Base-by-base conservation (phyloP, 2,113 vertebrate species). In the Clarias magur region DNA sequence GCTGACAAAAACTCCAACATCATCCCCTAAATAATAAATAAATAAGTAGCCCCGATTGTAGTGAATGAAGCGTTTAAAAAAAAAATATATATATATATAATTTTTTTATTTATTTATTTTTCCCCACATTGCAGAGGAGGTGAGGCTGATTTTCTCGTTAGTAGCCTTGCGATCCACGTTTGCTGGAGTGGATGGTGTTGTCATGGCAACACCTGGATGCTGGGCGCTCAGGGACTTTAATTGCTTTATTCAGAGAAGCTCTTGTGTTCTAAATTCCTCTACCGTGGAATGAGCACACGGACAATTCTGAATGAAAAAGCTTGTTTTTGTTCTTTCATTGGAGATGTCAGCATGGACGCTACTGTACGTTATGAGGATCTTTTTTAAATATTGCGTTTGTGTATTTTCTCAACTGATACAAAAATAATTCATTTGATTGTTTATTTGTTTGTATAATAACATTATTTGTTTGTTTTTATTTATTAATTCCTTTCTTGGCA, bases 191-290 rank as follows among this genome's bases (percentile, higher is more conserved):
- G 75, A 78, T 68, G 42, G 11, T 56, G 89, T 90, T 88, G 89
- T 81, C 86, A 90, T 90, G 75, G 59, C 78, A 83, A 90, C 60
- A 13, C 21, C 17, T 12, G 79, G 73, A 86, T 87, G 84, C 87
- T 84, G 81, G 84, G 42, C 56, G 67, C 73, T 83, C 48, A 34
- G 85, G 70, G 48, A 60, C 82, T 86, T 88, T 86, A 86, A 90
- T 90, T 90, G 84, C 65, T 88, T 88, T 86, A 86, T 90, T 86
- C 67, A 19, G 15, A 80, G 70, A 83, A 60, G 70, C 86, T 72
- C 65, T 84, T 21, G 56, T 83, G 80, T n/a, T 73, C 82, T 54
- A 10, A 16, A 84, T 78, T 86, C 84, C 85, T 88, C 88, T 25
- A 82, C 83, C 57, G 48, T 48, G 6, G 48, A 48, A 75, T 34